Evolutionary conservation across 2,888 invertebrate genomes (phyloP), one percentile per base, ranked within the genome.

Genomic region (Carcina quercana): DNA sequence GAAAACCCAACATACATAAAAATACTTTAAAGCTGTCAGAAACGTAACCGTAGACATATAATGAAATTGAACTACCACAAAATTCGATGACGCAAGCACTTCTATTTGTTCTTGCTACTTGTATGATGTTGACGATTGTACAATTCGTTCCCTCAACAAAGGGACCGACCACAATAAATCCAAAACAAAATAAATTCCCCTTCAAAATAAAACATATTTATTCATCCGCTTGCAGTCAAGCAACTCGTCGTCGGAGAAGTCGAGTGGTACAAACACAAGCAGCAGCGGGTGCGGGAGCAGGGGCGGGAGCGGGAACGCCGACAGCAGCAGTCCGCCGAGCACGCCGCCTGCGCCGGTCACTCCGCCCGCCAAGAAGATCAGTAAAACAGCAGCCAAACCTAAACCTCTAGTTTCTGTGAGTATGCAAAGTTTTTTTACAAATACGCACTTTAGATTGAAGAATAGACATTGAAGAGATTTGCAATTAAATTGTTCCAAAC

Each of bases 251-350:
- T 74, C 71, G 10, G 82, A 79, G 44, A 75, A 73, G 50, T 64
- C 67, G 26, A 59, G 52, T 32, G 44, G 39, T 24, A 42, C 33
- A 43, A 41, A 36, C 35, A 51, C 39, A 42, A 50, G 61, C 43
- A 50, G 61, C 32, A 64, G 53, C 40, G 47, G 53, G 30, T 59
- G 53, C 52, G 59, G 56, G 32, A 55, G 48, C 64, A 62, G 54
- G 57, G n/a, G n/a, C 22, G 60, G 55, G 32, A 55, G 48, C 65
- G 63, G 55, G 58, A 5, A 60, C 55, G 49, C 64, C 46, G 69
- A 76, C 47, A 62, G 66, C 46, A 64, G 74, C 57, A 69, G 86
- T 42, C 75, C 83, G 32, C 75, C 83, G 32, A 39, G 85, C 63
- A 73, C 85, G 43, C 80, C 82, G 15, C 80, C 80, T 21, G 63